Conservation (phyloP, 2,797 vertebrate genomes). For the Cyclura pinguis region DNA sequence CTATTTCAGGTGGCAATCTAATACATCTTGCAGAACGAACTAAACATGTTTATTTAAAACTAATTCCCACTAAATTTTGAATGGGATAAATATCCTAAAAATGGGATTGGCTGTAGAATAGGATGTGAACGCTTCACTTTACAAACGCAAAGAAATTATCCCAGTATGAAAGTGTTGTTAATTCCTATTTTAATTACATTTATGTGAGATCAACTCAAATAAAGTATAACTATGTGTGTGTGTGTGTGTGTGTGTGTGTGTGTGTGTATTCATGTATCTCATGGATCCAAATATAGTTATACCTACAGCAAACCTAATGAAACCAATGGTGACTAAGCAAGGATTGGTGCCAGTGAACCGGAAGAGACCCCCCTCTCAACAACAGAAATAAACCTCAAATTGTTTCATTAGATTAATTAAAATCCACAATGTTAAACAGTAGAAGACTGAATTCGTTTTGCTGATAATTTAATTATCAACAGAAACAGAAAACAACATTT, state of each 20-base stretch:
- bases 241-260: too few relatives aligned
- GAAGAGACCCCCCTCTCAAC: not conserved
- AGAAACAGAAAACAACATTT: constrained; percentile 29
- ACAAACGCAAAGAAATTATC: not conserved
- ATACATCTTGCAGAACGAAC: not conserved
- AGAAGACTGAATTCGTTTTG: not conserved
- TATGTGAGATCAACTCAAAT: not conserved
- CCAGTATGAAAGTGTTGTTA: not conserved
- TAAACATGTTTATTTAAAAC: not conserved
- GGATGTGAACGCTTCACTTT: not conserved
- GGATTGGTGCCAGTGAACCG: not conserved
- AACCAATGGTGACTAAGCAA: not conserved
- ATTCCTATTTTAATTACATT: not conserved
- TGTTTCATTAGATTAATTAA: not conserved
- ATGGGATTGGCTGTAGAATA: not conserved
- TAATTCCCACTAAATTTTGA: not conserved
- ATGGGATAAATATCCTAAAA: not conserved
- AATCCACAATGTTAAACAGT: not conserved
- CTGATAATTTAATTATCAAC: constrained; percentile 23
- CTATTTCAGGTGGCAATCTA: not conserved
- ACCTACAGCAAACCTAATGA: not conserved
- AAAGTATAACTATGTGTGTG: not conserved
- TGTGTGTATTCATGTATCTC: not conserved
- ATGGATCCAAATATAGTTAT: not conserved
- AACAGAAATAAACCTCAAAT: constrained; percentile 1